Base-by-base conservation (phyloP, 1,140 invertebrate species). In the Apis florea region DNA sequence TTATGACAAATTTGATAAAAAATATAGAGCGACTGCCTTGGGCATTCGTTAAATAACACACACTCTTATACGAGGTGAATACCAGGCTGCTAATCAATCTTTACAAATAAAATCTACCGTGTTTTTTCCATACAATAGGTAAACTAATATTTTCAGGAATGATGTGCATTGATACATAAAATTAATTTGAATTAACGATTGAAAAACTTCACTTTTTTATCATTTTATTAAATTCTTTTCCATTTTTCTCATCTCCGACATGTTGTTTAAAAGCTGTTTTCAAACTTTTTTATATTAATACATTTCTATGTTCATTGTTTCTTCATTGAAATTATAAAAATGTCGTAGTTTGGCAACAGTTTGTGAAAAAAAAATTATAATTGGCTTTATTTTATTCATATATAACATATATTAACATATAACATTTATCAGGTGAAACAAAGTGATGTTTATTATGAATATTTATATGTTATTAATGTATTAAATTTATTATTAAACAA, bases 31-130 rank as follows among this genome's bases (percentile, higher is more conserved):
- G 81, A 69, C 71, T 89, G 56, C 81, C 81, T 63, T 83, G 84
- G 59, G 85, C 89, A 58, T 89, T 89, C 68, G 89, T 92, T 19
- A 92, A 92, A 91, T 92, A 93, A 89, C 91, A 89, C 81, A 74
- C 66, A 83, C 72, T 83, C 26, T 56, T 21, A 31, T 51, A 15
- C 17, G 4, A 77, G 72, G 71, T 72, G 79, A 82, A 80, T 58
- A 83, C 64, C 81, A 83, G 68, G 19, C 81, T 70, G 75, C 66
- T 66, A 54, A 63, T 12, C 58, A 77, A 82, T 11, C n/a, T 70
- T 77, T 24, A 26, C 54, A 64, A 54, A 51, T 61, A 70, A 82
- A 77, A 61, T 31, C n/a, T 26, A 56, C 56, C 56, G 31, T 63
- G n/a, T 12, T 63, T 64, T 77, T 12, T 69, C 56, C 9, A 40